Evolutionary conservation across 1,140 invertebrate species (phyloP).

Genomic region (Oncopodura yosiiana): DNA sequence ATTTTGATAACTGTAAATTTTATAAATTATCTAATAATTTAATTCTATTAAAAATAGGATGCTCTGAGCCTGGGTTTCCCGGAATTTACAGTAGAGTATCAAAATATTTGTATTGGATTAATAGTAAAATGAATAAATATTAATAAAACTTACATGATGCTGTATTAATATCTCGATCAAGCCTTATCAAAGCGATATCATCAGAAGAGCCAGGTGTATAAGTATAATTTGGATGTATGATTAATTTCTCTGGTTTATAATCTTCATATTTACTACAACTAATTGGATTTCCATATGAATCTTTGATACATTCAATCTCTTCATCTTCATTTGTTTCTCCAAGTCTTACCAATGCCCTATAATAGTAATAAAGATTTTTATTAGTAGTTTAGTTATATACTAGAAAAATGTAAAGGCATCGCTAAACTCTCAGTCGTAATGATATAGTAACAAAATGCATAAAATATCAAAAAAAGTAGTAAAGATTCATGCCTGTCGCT

Average conservation of each 20-base stretch:
- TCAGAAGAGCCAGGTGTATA: conserved; percentile 8
- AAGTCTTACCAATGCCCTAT: conserved; percentile 10
- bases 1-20: too few relatives aligned
- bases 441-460: too few relatives aligned
- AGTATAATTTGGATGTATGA: conserved; percentile 23
- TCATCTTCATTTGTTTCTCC: conserved; percentile 23
- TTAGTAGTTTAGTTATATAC: too few relatives aligned
- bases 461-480: too few relatives aligned
- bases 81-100: conserved; percentile 62
- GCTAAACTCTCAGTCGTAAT: too few relatives aligned
- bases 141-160: conserved; percentile 26
- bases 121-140: conserved; percentile 43
- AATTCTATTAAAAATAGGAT: not conserved
- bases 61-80: conserved; percentile 49
- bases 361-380: not conserved
- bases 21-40: too few relatives aligned
- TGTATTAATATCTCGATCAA: conserved; percentile 23
- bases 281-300: not conserved
- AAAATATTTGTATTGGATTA: conserved; percentile 62
- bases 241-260: conserved; percentile 11
- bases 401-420: too few relatives aligned
- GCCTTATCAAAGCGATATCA: conserved; percentile 30
- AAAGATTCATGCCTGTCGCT: too few relatives aligned
- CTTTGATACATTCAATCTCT: conserved; percentile 23
- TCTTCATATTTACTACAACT: conserved; percentile 11